Conservation (phyloP, 1,140 invertebrate species). For the Pachypeltis micranthus region DNA sequence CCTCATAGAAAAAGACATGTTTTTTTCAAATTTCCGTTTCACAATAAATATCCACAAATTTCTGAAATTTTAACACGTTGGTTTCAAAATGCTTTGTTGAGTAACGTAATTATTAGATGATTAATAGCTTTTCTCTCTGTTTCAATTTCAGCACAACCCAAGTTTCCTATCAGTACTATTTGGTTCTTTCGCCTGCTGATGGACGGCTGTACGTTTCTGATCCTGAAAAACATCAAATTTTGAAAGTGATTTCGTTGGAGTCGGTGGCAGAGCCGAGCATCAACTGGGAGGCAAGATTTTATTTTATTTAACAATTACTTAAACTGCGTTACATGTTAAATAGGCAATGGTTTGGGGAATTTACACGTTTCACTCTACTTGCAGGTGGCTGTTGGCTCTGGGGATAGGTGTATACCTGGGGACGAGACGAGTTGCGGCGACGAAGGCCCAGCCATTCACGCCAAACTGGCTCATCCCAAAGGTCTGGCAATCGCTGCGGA, state of each 20-base stretch:
- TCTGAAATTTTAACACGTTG: too few relatives aligned
- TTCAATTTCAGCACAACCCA: slow-evolving; percentile 69
- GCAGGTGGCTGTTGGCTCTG: slow-evolving; percentile 70
- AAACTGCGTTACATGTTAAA: too few relatives aligned
- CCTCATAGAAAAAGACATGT: too few relatives aligned
- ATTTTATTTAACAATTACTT: neutral
- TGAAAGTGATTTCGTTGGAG: slow-evolving; percentile 58
- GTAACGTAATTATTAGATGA: too few relatives aligned
- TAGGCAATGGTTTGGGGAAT: too few relatives aligned
- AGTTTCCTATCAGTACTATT: slow-evolving; percentile 88
- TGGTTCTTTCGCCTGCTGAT: slow-evolving; percentile 89
- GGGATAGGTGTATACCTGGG: slow-evolving; percentile 89
- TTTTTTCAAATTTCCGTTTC: too few relatives aligned
- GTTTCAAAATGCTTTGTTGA: too few relatives aligned
- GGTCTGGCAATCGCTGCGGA: slow-evolving; percentile 81
- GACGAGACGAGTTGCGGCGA: slow-evolving; percentile 86
- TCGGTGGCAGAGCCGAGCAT: slow-evolving; percentile 67
- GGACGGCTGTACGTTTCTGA: slow-evolving; percentile 93
- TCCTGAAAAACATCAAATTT: slow-evolving; percentile 79
- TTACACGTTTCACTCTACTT: too few relatives aligned
- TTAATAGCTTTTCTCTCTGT: too few relatives aligned
- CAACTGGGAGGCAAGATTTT: slow-evolving; percentile 53
- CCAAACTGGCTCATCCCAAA: slow-evolving; percentile 91
- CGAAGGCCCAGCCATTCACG: slow-evolving; percentile 74
- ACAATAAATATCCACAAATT: too few relatives aligned